Percentiles rank a stretch among this genome's conserved stretches.
Evolutionary conservation across 2,113 vertebrate genomes (phyloP).

Genomic region (Corythoichthys haematopterus): DNA sequence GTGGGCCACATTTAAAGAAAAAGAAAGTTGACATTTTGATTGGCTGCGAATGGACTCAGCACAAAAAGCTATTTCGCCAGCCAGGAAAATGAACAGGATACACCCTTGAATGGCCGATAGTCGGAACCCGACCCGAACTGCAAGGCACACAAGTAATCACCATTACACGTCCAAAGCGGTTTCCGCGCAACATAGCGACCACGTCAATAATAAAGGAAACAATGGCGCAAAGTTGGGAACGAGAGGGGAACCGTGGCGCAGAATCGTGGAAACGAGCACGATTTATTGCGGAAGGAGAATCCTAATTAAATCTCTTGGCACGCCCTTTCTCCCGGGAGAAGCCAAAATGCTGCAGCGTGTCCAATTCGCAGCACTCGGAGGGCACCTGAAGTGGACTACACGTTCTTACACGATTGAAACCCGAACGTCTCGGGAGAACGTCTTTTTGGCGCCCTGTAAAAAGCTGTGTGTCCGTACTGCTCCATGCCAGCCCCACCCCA

Average conservation of each 20-base stretch:
- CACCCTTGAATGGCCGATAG: not conserved
- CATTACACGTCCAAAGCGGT: not conserved
- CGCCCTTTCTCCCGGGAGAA: constrained; percentile 30
- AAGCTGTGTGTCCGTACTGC: constrained; percentile 58
- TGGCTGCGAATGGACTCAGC: no score
- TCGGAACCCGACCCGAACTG: not conserved
- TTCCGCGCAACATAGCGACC: not conserved
- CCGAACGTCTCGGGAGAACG: constrained; percentile 52
- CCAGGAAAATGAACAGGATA: no score
- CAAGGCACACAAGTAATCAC: not conserved
- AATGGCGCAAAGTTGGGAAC: constrained; percentile 5
- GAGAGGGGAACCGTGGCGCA: not conserved
- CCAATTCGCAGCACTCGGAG: not conserved
- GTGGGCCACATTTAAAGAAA: no score
- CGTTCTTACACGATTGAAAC: constrained; percentile 24
- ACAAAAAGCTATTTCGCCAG: no score
- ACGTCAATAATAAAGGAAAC: not conserved
- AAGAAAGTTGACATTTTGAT: no score
- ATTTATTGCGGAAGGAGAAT: constrained; percentile 47
- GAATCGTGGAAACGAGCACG: constrained; percentile 49
- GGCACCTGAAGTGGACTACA: not conserved
- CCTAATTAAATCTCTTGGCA: constrained; percentile 49
- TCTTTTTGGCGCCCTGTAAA: constrained; percentile 61
- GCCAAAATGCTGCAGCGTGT: not conserved
- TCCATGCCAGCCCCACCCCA: constrained; percentile 68